Conservation (phyloP, 92 coral and sea anemone genomes). For the Isaurus tuberculatus region DNA sequence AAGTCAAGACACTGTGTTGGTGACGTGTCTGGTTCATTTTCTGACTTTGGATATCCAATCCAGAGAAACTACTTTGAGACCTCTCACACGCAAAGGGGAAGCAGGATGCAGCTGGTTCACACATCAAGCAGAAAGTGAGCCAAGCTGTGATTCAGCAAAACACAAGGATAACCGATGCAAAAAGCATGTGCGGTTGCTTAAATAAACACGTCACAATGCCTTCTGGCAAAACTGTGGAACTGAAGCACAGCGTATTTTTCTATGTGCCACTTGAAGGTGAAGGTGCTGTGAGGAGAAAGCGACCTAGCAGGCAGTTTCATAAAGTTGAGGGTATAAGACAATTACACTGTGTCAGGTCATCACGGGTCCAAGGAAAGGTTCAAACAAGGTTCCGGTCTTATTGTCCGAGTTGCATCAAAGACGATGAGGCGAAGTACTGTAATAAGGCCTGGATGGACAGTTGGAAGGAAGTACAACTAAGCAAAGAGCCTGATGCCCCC, state of each 20-base stretch:
- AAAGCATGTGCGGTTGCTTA: slow-evolving; percentile 9
- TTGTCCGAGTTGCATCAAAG: background rate
- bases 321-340: slow-evolving; percentile 8
- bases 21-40: slow-evolving; percentile 39
- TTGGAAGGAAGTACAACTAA: slow-evolving; percentile 10
- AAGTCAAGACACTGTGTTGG: slow-evolving; percentile 53
- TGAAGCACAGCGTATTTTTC: slow-evolving; percentile 10
- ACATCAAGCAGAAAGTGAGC: slow-evolving; percentile 48
- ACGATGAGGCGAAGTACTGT: background rate
- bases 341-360: background rate
- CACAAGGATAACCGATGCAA: slow-evolving; percentile 22
- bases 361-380: background rate
- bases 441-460: slow-evolving; percentile 22
- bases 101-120: slow-evolving; percentile 60
- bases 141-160: slow-evolving; percentile 42
- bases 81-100: slow-evolving; percentile 44
- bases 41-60: slow-evolving; percentile 45
- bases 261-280: background rate
- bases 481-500: slow-evolving; percentile 11
- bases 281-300: slow-evolving; percentile 4
- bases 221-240: slow-evolving; percentile 26
- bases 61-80: slow-evolving; percentile 37
- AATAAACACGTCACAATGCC: background rate
- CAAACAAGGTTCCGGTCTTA: slow-evolving; percentile 8
- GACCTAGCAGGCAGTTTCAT: slow-evolving; percentile 11